A percentile compares a stretch with the other conserved stretches of the same genome.
phyloP scores from a whole-genome alignment of 2,113 vertebrate species.

The Indicator maculatus region DNA sequence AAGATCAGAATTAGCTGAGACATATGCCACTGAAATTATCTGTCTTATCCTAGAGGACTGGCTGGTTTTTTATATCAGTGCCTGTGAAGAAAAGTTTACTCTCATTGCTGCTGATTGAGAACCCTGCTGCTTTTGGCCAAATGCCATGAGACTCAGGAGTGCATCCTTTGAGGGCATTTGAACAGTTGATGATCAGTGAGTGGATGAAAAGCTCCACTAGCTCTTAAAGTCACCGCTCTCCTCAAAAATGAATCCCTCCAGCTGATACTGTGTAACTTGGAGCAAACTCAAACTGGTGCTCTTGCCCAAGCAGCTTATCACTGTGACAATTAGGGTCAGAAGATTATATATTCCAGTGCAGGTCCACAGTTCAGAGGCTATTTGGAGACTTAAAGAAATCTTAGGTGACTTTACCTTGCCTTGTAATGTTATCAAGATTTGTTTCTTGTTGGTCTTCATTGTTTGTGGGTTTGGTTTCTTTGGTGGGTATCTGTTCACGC shows the following conservation, averaged over 20 bases:
- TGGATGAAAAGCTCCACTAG: conserved; percentile 34
- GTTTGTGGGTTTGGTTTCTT: not conserved
- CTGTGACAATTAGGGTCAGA: not conserved
- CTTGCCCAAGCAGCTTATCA: not conserved
- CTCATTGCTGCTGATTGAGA: conserved; percentile 70
- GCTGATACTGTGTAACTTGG: not conserved
- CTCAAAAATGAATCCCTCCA: not conserved
- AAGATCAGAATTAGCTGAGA: conserved; percentile 79
- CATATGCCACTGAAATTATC: conserved; percentile 78
- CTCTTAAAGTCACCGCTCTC: conserved; percentile 13
- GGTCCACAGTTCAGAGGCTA: not conserved
- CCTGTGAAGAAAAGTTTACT: conserved; percentile 43
- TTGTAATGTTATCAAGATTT: fast-evolving
- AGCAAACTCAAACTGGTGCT: conserved; percentile 34
- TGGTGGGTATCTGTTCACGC: not conserved
- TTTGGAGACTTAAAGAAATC: not conserved
- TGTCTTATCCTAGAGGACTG: conserved; percentile 73
- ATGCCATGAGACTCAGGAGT: conserved; percentile 34
- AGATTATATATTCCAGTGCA: not conserved
- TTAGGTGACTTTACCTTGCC: not conserved
- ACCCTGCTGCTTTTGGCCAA: conserved; percentile 64
- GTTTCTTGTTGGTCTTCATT: not conserved
- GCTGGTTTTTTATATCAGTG: conserved; percentile 63
- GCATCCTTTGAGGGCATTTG: conserved; percentile 54
- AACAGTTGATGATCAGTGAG: conserved; percentile 30